Evolutionary conservation across 2,797 vertebrate genomes (phyloP).

Genomic region (Centroberyx gerrardi): DNA sequence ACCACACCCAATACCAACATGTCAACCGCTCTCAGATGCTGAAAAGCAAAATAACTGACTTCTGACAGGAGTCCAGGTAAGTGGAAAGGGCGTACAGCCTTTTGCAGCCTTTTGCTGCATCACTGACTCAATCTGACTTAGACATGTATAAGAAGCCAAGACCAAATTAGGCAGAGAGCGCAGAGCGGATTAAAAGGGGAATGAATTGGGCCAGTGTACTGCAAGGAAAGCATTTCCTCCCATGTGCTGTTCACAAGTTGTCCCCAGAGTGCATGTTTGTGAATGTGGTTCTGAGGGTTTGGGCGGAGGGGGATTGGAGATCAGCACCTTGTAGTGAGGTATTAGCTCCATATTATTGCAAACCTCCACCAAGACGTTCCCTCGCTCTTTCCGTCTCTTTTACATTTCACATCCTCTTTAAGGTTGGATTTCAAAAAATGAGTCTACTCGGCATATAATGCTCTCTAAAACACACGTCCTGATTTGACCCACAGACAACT

Average conservation of each 20-base stretch:
- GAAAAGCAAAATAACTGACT: constrained; percentile 3
- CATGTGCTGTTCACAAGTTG: constrained; percentile 79
- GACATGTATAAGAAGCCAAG: constrained; percentile 62
- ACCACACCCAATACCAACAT: not conserved
- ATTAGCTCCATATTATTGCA: constrained; percentile 40
- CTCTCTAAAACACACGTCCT: not conserved
- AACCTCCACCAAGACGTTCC: not conserved
- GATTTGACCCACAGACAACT: constrained; percentile 6
- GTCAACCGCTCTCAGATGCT: constrained; percentile 1
- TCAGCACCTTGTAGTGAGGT: constrained; percentile 47
- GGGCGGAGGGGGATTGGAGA: constrained; percentile 49
- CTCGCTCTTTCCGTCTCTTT: not conserved
- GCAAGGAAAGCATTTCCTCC: constrained; percentile 73
- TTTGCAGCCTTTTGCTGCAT: constrained; percentile 36
- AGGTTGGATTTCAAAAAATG: constrained; percentile 3
- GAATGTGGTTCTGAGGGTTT: constrained; percentile 60
- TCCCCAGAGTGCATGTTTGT: constrained; percentile 68
- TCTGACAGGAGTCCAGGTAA: not conserved
- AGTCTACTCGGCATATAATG: not conserved
- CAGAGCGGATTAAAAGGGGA: constrained; percentile 84
- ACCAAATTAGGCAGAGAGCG: constrained; percentile 77
- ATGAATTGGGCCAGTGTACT: constrained; percentile 87
- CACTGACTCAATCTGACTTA: constrained; percentile 64
- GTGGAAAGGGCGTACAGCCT: constrained; percentile 8
- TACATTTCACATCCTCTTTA: not conserved